phyloP scores from a whole-genome alignment of 2,888 invertebrate species.

The Xanthostigma xanthostigma region DNA sequence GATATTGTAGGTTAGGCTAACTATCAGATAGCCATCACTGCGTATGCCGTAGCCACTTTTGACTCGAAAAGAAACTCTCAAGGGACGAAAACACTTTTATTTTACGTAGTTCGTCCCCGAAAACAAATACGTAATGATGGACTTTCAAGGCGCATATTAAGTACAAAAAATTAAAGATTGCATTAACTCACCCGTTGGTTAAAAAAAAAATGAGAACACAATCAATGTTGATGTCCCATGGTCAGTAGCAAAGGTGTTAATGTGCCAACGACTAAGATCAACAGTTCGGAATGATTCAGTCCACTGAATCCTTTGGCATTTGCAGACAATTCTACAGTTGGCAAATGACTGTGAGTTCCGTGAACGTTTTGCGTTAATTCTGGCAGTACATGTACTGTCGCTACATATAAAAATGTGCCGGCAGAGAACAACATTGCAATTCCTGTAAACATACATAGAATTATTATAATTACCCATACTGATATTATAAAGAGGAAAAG shows the following conservation, averaged over 20 bases:
- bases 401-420: slow-evolving; percentile 96
- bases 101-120: no score
- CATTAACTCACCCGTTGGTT: neutral
- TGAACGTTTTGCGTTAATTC: slow-evolving; percentile 58
- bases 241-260: slow-evolving; percentile 80
- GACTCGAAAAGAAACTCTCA: no score
- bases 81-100: no score
- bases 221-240: slow-evolving; percentile 76
- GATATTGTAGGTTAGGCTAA: no score
- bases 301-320: slow-evolving; percentile 25
- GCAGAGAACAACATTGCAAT: slow-evolving; percentile 98
- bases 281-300: slow-evolving; percentile 62
- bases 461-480: no score
- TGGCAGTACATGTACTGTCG: slow-evolving; percentile 95
- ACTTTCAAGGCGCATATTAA: no score
- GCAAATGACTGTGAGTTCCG: slow-evolving; percentile 31
- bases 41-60: no score
- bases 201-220: neutral
- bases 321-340: slow-evolving; percentile 23
- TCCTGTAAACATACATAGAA: slow-evolving; percentile 28
- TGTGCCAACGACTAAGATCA: slow-evolving; percentile 74
- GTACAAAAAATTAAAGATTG: no score
- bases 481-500: no score
- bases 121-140: no score
- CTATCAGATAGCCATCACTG: no score